Evolutionary conservation across 2,888 invertebrate species (phyloP).

Genomic region (Deladenus siricidicola): DNA sequence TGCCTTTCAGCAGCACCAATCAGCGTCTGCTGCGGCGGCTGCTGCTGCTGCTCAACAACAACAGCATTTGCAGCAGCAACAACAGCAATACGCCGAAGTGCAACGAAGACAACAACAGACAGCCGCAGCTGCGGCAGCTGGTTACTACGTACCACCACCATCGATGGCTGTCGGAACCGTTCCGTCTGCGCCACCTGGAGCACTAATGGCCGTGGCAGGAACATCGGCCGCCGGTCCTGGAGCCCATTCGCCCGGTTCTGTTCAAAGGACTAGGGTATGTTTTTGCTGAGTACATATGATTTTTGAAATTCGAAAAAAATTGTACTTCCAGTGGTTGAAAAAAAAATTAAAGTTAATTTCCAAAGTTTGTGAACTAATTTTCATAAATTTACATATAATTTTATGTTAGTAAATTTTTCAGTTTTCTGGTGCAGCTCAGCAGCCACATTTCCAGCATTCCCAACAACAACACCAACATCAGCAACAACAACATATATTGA

Average conservation of each 20-base stretch:
- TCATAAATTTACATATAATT: no score
- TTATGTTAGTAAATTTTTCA: not conserved
- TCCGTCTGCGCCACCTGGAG: not conserved
- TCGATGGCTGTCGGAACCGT: not conserved
- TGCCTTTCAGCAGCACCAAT: not conserved
- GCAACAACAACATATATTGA: slow-evolving; percentile 1
- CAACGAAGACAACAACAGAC: slow-evolving; percentile 9
- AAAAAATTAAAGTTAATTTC: not conserved
- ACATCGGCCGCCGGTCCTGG: not conserved
- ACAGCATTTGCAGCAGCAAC: slow-evolving; percentile 12
- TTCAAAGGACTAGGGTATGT: not conserved
- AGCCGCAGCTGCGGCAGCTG: not conserved
- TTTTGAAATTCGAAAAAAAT: not conserved
- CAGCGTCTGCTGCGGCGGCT: not conserved
- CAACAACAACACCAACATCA: slow-evolving; percentile 10
- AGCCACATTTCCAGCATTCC: no score
- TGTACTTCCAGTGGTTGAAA: not conserved
- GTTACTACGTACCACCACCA: not conserved
- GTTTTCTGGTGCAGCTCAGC: no score
- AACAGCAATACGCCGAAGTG: slow-evolving; percentile 13
- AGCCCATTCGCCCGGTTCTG: slow-evolving; percentile 8
- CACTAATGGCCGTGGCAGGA: not conserved
- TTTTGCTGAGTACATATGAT: not conserved
- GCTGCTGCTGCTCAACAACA: not conserved
- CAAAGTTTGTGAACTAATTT: no score